A percentile compares a stretch with the other conserved stretches of the same genome.
Evolutionary conservation across 2,113 vertebrate species (phyloP).

Genomic region (Callopanchax toddi): DNA sequence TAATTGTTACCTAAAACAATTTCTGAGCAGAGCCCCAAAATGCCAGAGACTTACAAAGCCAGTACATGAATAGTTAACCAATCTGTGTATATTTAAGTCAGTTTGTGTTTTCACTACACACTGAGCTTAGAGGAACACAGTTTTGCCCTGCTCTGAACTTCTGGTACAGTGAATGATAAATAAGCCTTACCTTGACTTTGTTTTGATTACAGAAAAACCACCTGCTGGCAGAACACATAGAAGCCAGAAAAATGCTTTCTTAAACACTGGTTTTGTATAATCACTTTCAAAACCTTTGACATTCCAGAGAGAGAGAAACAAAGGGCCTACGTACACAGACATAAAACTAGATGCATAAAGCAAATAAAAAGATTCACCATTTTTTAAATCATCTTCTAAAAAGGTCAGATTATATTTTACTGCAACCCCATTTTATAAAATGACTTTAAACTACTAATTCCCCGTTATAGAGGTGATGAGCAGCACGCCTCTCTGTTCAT

Average conservation of each 20-base stretch:
- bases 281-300: not conserved
- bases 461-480: slow-evolving; percentile 16
- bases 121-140: not conserved
- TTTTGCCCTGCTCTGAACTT: not conserved
- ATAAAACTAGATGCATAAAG: not conserved
- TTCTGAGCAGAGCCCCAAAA: not conserved
- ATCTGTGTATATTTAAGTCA: not conserved
- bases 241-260: not conserved
- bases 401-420: slow-evolving; percentile 9
- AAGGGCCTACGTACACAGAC: not conserved
- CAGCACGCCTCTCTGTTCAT: slow-evolving; percentile 5
- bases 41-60: not conserved
- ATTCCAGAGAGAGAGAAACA: not conserved
- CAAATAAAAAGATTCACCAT: too few relatives aligned
- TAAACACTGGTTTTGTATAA: not conserved
- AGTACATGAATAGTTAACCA: not conserved
- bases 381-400: not conserved
- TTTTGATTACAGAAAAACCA: slow-evolving; percentile 1
- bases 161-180: not conserved
- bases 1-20: not conserved
- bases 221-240: not conserved
- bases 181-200: not conserved
- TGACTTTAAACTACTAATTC: slow-evolving; percentile 19
- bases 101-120: not conserved
- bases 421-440: slow-evolving; percentile 21